A percentile compares a stretch with the other conserved stretches of the same genome.
Conservation (phyloP, 2,797 vertebrate genomes). For the Sebastes diploproa region DNA sequence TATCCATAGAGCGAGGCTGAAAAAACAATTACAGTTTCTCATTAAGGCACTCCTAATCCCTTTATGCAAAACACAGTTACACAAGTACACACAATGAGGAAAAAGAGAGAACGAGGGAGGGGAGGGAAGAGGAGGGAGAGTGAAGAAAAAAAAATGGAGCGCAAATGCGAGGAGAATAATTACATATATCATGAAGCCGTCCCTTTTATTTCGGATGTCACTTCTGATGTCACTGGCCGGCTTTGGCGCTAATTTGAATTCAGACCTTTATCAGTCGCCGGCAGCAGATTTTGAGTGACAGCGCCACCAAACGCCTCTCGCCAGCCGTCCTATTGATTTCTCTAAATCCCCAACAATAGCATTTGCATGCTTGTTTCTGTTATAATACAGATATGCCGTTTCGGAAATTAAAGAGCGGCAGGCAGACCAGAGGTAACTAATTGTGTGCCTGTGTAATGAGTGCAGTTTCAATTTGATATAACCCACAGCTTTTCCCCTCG, state of each 20-base stretch:
- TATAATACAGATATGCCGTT: constrained; percentile 99
- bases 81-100: constrained; percentile 99
- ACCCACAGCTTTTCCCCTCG: constrained; percentile 99
- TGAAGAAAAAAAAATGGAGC: constrained; percentile 67
- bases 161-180: constrained; percentile 98
- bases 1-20: constrained; percentile 76
- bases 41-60: constrained; percentile 99
- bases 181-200: constrained; percentile 99
- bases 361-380: constrained; percentile 99
- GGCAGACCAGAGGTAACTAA: constrained; percentile 99
- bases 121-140: constrained; percentile 72
- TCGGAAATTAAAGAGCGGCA: constrained; percentile 98
- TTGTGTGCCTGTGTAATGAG: constrained; percentile 99
- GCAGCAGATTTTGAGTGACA: constrained; percentile 99
- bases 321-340: constrained; percentile 99
- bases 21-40: constrained; percentile 98
- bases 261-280: constrained; percentile 99
- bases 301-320: constrained; percentile 98
- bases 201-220: constrained; percentile 99
- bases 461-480: constrained; percentile 99
- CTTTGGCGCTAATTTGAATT: constrained; percentile 99
- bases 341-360: constrained; percentile 99
- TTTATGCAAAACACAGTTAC: constrained; percentile 99
- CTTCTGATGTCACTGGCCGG: constrained; percentile 98
- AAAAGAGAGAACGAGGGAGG: constrained; percentile 76